These are phyloP conservation scores for Luperina nickerlii DNA, from an alignment of 2,888 invertebrate species.

Conservation along the genomic window DNA sequence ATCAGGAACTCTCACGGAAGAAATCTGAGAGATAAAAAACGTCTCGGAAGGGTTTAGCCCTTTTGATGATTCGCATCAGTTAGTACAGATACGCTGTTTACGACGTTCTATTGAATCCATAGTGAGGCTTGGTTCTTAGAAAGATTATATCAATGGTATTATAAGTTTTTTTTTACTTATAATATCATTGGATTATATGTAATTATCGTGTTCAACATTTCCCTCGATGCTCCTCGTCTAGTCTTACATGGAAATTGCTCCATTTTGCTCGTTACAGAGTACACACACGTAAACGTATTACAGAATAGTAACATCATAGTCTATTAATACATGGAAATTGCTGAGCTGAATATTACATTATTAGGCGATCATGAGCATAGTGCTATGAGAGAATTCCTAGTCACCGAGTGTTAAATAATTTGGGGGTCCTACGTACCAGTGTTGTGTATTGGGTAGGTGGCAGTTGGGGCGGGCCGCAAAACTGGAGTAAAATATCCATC, in stretches of 20 bases:
- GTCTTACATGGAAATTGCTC: conserved; percentile 34
- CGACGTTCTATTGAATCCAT: conserved; percentile 4
- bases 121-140: conserved; percentile 1
- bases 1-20: conserved; percentile 71
- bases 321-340: conserved; percentile 32
- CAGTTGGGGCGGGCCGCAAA: conserved; percentile 42
- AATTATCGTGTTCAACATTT: conserved; percentile 13
- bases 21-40: conserved; percentile 68
- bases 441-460: conserved; percentile 43
- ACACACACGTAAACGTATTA: conserved; percentile 29
- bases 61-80: conserved; percentile 60
- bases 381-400: conserved; percentile 35
- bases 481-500: conserved; percentile 61
- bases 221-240: conserved; percentile 7
- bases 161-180: no score
- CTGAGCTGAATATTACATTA: conserved; percentile 51
- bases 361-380: conserved; percentile 26
- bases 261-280: conserved; percentile 18
- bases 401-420: conserved; percentile 42
- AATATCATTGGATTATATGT: background rate
- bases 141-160: no score
- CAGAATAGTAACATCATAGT: conserved; percentile 32
- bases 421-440: conserved; percentile 32
- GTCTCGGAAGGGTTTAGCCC: conserved; percentile 51
- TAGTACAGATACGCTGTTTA: conserved; percentile 37